Evolutionary conservation across 2,888 invertebrate species (phyloP), one percentile per base, ranked within the genome.

Genomic region (Diaprepes abbreviatus): DNA sequence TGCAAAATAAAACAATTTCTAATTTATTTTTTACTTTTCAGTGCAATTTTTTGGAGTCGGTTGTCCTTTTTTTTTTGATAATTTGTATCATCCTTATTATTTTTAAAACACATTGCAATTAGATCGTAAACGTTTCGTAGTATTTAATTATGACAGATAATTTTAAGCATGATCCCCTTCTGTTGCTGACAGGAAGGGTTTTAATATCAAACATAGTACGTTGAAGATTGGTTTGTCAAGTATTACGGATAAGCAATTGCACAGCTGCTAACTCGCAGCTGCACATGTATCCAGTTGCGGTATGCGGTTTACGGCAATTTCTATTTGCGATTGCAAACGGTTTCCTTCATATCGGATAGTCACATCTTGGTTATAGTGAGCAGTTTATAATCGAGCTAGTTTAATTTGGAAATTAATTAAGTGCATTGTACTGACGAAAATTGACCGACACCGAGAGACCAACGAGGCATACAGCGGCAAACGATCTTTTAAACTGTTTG

Each of bases 401-500:
- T 24, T 43, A 43, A 58, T 58, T 58, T 40, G 58, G 40, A 58
- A 58, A 58, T 58, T 58, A 58, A 58, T 58, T 58, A 43, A 24
- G 24, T 45, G 21, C 12, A 45, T 45, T 45, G 45, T 45, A 24
- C 24, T 45, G 24, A 24, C 12, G 24, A 45, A 45, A 45, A 45
- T 45, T 45, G 45, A 45, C 24, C 45, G 21, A 45, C 45, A 45
- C 21, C 12, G 24, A 12, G 45, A 17, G 45, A 24, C n/a, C 12
- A 12, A 12, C 24, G 24, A 3, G 5, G 24, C 24, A 14, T 40
- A 12, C 12, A 16, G 38, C 24, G 5, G 43, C 21, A 19, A 21
- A 45, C 24, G 45, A 45, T 24, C 45, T n/a, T 9, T 1, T 1
- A 45, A 5, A 19, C 24, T 17, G 6, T 12, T 21, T 24, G 40